Conservation (phyloP, 2,888 invertebrate species). For the Gastrophysa polygoni region DNA sequence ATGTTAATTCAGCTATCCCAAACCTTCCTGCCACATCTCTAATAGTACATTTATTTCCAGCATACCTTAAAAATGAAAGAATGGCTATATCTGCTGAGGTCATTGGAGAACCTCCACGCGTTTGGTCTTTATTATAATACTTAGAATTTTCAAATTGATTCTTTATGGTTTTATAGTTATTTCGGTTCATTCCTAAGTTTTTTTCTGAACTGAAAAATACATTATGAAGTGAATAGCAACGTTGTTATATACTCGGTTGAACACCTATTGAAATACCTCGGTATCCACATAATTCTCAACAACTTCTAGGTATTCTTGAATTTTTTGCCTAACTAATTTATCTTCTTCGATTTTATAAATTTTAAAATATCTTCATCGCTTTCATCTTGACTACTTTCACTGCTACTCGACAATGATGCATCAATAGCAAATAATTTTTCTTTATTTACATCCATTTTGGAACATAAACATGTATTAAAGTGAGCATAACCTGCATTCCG, state of each 20-base stretch:
- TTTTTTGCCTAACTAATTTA: background rate
- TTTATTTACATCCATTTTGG: background rate
- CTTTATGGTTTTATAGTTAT: background rate
- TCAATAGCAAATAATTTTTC: background rate
- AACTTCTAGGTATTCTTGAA: background rate
- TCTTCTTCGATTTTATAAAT: background rate
- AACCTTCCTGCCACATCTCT: conserved; percentile 10
- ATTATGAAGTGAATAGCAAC: background rate
- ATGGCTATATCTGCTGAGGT: background rate
- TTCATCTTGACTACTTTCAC: background rate
- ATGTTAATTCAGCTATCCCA: conserved; percentile 10
- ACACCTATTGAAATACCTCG: background rate
- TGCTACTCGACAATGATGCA: background rate
- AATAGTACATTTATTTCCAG: background rate
- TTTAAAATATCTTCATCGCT: background rate
- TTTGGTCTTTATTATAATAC: background rate
- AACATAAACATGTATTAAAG: background rate
- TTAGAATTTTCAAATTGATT: background rate
- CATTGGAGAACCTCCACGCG: background rate
- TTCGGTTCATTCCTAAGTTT: background rate
- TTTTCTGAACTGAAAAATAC: background rate
- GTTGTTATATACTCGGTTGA: background rate
- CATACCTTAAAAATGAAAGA: background rate
- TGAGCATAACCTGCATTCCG: background rate
- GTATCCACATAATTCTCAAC: background rate